phyloP scores from a whole-genome alignment of 2,113 vertebrate genomes.

The human region DNA sequence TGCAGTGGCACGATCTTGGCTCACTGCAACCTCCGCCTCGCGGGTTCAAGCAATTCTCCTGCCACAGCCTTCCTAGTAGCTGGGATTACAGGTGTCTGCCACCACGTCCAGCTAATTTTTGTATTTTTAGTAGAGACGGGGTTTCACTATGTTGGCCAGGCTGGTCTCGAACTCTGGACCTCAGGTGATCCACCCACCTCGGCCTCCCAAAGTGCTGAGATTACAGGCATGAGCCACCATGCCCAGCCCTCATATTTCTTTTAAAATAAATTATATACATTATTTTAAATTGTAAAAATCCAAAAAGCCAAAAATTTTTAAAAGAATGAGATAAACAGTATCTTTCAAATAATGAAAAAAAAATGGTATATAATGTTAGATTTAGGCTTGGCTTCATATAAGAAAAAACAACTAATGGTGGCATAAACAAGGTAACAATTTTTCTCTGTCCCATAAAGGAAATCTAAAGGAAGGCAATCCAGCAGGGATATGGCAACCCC shows the following conservation, averaged over 20 bases:
- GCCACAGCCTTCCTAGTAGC: too few relatives aligned
- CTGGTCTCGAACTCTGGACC: too few relatives aligned
- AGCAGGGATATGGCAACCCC: neutral
- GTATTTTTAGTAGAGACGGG: too few relatives aligned
- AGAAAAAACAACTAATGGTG: neutral
- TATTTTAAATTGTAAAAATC: neutral
- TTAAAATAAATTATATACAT: neutral
- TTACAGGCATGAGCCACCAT: too few relatives aligned
- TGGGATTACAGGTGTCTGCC: too few relatives aligned
- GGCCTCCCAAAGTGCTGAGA: too few relatives aligned
- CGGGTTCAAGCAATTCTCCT: too few relatives aligned
- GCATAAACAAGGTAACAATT: neutral
- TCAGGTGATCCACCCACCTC: too few relatives aligned
- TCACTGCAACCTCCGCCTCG: too few relatives aligned
- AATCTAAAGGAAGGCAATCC: neutral
- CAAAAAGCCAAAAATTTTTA: neutral
- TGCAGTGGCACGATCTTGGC: too few relatives aligned
- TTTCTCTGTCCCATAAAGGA: neutral
- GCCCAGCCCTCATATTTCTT: neutral
- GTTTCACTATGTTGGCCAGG: too few relatives aligned
- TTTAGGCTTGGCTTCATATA: neutral
- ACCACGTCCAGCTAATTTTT: too few relatives aligned
- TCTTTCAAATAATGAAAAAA: neutral
- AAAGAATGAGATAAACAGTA: neutral
- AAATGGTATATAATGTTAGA: neutral